Conservation (phyloP, 2,113 vertebrate species). For the Cygnus buccinator region DNA sequence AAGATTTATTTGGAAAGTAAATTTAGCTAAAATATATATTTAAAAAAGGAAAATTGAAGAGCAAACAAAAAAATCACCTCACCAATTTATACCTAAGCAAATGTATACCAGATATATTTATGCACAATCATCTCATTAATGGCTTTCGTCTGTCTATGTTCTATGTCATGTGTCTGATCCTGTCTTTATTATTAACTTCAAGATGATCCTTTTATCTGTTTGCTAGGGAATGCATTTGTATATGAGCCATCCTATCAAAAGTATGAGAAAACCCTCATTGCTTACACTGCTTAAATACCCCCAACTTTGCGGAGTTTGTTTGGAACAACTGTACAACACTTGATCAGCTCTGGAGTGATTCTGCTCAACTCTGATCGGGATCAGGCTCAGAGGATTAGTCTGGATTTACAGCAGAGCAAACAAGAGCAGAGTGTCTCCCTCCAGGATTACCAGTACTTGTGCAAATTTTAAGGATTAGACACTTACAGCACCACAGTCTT, state of each 20-base stretch:
- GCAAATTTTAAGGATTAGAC: slow-evolving; percentile 14
- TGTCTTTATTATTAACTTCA: background rate
- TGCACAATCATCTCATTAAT: background rate
- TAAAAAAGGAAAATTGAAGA: background rate
- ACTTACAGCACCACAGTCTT: background rate
- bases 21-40: background rate
- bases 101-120: background rate
- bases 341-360: background rate
- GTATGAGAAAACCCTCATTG: background rate
- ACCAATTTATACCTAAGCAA: background rate
- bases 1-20: background rate
- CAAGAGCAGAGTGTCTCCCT: background rate
- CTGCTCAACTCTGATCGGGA: background rate
- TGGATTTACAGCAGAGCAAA: slow-evolving; percentile 18
- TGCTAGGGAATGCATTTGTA: background rate
- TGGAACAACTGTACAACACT: background rate
- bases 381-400: background rate
- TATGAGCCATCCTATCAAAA: background rate
- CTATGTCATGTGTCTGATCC: background rate
- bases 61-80: background rate
- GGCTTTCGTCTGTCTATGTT: background rate
- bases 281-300: background rate
- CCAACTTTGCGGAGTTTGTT: background rate
- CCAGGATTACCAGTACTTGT: background rate
- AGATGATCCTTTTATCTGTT: background rate